Percentiles rank a stretch among this genome's conserved stretches.
These are phyloP conservation scores for Corythucha ciliata DNA, from an alignment of 2,888 invertebrate species.

Conservation along the genomic window DNA sequence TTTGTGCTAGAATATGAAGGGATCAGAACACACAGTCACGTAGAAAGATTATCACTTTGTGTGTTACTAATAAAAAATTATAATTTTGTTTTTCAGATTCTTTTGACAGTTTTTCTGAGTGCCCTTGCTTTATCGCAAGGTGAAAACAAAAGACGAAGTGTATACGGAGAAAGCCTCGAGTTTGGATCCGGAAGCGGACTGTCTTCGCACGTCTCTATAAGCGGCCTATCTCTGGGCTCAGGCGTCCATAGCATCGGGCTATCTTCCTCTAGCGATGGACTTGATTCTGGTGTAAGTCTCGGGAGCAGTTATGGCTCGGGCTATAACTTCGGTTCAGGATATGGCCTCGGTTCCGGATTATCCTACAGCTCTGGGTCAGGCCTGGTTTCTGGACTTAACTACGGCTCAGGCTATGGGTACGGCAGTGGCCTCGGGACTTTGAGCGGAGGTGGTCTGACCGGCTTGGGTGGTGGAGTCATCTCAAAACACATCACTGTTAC, in stretches of 20 bases:
- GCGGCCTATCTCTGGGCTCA: too few relatives aligned
- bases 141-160: constrained; percentile 25
- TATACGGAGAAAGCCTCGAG: constrained; percentile 17
- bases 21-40: background rate
- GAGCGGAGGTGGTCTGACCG: background rate
- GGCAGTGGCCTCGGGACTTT: too few relatives aligned
- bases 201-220: too few relatives aligned
- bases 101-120: constrained; percentile 6
- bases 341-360: constrained; percentile 11
- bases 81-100: constrained; percentile 12
- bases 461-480: constrained; percentile 12
- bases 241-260: too few relatives aligned
- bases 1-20: too few relatives aligned
- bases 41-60: background rate
- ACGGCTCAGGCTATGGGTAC: constrained; percentile 11
- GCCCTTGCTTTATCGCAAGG: constrained; percentile 2
- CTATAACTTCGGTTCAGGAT: too few relatives aligned
- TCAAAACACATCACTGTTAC: constrained; percentile 17
- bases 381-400: constrained; percentile 2
- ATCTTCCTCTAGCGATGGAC: constrained; percentile 16
- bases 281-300: constrained; percentile 15
- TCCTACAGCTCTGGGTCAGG: constrained; percentile 1
- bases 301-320: constrained; percentile 6
- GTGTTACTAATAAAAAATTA: background rate
- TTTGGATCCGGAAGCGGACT: constrained; percentile 8